Conservation (phyloP, 2,797 vertebrate species). For the Podarcis lilfordi region DNA sequence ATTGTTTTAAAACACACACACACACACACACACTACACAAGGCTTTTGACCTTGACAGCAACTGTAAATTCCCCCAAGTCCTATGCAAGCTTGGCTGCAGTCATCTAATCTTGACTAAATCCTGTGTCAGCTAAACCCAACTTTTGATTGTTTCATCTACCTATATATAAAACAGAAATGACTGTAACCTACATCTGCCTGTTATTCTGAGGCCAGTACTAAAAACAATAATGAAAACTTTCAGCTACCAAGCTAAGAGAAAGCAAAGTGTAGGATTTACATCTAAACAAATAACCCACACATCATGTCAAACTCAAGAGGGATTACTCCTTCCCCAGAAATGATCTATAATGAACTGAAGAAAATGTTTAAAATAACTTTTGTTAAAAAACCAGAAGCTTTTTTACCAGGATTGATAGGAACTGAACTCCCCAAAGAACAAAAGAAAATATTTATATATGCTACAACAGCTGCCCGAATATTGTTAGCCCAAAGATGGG, state of each 20-base stretch:
- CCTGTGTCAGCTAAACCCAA: not conserved
- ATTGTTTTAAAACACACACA: not conserved
- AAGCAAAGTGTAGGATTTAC: not conserved
- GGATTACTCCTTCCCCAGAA: not conserved
- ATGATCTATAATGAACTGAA: too few relatives aligned
- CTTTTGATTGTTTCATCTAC: not conserved
- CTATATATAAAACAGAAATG: not conserved
- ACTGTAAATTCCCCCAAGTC: not conserved
- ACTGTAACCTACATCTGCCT: not conserved
- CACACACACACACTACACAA: not conserved
- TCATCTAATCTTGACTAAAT: not conserved
- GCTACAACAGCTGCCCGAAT: too few relatives aligned
- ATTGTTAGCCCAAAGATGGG: too few relatives aligned
- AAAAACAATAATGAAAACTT: not conserved
- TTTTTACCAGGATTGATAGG: too few relatives aligned
- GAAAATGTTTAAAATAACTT: too few relatives aligned
- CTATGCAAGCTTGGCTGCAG: not conserved
- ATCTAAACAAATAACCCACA: not conserved
- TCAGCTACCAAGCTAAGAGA: not conserved
- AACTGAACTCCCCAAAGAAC: too few relatives aligned
- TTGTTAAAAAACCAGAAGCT: too few relatives aligned
- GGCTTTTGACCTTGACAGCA: slow-evolving; percentile 1
- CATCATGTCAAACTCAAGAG: not conserved
- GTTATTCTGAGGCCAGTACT: not conserved
- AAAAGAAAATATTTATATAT: too few relatives aligned